Base-by-base conservation (phyloP, 2,888 invertebrate genomes). In the Acronicta aceris region DNA sequence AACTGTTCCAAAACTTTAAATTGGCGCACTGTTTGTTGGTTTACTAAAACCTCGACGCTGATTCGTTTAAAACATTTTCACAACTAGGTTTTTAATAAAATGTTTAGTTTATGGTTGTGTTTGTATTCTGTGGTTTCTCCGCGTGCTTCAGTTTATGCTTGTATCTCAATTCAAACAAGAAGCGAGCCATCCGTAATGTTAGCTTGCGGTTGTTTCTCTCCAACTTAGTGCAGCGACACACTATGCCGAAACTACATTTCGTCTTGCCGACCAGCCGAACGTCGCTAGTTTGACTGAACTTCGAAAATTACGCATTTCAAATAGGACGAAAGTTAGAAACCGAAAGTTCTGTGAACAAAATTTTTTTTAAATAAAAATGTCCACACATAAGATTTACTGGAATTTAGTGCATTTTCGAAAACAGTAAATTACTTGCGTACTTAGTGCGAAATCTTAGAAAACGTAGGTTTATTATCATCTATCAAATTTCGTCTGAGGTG, bases 1-100 rank as follows among this genome's bases (percentile, higher is more conserved):
- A 82, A 81, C 75, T 65, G 69, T 79, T 80, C 56, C 36, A 49
- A 63, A 85, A 87, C 80, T 85, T 86, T 82, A 82, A 87, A 87
- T 87, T 84, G 80, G 78, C 61, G 64, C 65, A 68, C 66, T 65
- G 71, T 73, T 74, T 53, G 58, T 47, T 40, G 53, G 59, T 64
- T 66, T 66, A 27, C 51, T 59, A 59, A 59, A 59, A 79, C 78
- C 74, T 79, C 74, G 59, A 74, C 74, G 69, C 71, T 71, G 61
- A 74, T 77, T 79, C 69, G 71, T 69, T 79, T 54, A 59, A 68
- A 74, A 73, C 42, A 66, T 51, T 67, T 64, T 41, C 40, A 59
- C 50, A 25, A 59, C 59, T 61, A 52, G 27, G 36, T 45, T 71
- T 66, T 65, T 57, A 57, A 63, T 67, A 62, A 67, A 65, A 73